phyloP scores from a whole-genome alignment of 1,140 invertebrate species.

The Geopemphigus sp. region DNA sequence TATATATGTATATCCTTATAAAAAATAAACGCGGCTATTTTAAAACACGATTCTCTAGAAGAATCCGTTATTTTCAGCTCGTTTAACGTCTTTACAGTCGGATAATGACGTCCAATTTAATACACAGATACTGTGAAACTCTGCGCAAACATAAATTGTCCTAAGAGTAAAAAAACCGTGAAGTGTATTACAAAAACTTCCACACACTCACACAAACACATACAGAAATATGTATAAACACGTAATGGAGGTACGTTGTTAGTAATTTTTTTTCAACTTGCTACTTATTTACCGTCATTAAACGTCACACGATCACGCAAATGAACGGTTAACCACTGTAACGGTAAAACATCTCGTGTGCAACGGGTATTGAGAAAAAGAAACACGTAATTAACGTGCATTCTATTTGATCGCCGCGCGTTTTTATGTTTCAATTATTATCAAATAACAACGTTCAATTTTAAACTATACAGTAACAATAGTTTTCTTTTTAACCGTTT shows the following conservation, averaged over 20 bases:
- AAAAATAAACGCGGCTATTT: conserved; percentile 15
- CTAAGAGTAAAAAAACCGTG: conserved; percentile 10
- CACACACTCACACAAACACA: background rate
- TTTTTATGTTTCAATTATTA: background rate
- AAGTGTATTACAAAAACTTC: background rate
- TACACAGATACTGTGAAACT: background rate
- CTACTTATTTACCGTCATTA: conserved; percentile 2
- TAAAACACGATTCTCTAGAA: conserved; percentile 12
- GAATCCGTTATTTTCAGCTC: conserved; percentile 21
- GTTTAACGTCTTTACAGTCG: conserved; percentile 15
- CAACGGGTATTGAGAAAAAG: conserved; percentile 13
- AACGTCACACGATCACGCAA: background rate
- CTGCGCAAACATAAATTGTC: conserved; percentile 4
- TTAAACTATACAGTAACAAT: too few relatives aligned
- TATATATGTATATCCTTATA: too few relatives aligned
- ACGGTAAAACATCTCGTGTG: conserved; percentile 9
- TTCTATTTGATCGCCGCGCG: background rate
- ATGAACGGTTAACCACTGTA: conserved; percentile 6
- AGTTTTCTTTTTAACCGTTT: too few relatives aligned
- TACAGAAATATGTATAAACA: background rate
- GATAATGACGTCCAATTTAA: conserved; percentile 26
- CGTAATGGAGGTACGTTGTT: background rate
- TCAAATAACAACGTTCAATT: too few relatives aligned
- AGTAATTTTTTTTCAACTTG: background rate
- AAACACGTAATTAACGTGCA: background rate